phyloP scores from a whole-genome alignment of 1,140 invertebrate species.

The Ectropis grisescens region DNA sequence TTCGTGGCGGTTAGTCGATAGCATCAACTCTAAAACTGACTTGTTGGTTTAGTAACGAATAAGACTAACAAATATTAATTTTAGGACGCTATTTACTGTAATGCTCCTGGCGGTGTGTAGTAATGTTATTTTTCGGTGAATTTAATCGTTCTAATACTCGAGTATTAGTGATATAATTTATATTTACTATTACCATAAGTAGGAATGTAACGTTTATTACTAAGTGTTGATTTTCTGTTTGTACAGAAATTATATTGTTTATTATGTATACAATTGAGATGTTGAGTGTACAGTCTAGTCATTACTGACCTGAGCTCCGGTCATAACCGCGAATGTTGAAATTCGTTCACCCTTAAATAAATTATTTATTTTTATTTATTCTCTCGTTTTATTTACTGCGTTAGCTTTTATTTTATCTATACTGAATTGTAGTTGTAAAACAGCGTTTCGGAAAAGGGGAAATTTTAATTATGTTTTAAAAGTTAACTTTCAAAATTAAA shows the following conservation, averaged over 20 bases:
- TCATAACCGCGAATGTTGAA: slow-evolving; percentile 38
- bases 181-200: slow-evolving; percentile 58
- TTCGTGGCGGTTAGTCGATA: slow-evolving; percentile 24
- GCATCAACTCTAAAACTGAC: slow-evolving; percentile 18
- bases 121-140: slow-evolving; percentile 59
- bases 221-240: slow-evolving; percentile 67
- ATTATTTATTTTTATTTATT: slow-evolving; percentile 60
- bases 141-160: slow-evolving; percentile 66
- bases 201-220: slow-evolving; percentile 56
- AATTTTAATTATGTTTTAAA: too few relatives aligned
- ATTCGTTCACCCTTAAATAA: slow-evolving; percentile 58
- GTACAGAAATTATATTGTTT: slow-evolving; percentile 57
- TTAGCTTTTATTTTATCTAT: too few relatives aligned
- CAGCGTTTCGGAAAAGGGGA: too few relatives aligned
- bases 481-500: too few relatives aligned
- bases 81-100: slow-evolving; percentile 35
- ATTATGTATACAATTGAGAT: slow-evolving; percentile 58
- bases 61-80: slow-evolving; percentile 60
- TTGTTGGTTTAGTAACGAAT: slow-evolving; percentile 40
- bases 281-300: slow-evolving; percentile 69
- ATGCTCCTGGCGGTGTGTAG: slow-evolving; percentile 52
- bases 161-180: slow-evolving; percentile 65
- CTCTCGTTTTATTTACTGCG: slow-evolving; percentile 31
- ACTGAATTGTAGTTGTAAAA: too few relatives aligned
- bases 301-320: slow-evolving; percentile 59